Evolutionary conservation across 1,140 invertebrate genomes (phyloP), one percentile per base, ranked within the genome.

Genomic region (Metopolophium dirhodum): DNA sequence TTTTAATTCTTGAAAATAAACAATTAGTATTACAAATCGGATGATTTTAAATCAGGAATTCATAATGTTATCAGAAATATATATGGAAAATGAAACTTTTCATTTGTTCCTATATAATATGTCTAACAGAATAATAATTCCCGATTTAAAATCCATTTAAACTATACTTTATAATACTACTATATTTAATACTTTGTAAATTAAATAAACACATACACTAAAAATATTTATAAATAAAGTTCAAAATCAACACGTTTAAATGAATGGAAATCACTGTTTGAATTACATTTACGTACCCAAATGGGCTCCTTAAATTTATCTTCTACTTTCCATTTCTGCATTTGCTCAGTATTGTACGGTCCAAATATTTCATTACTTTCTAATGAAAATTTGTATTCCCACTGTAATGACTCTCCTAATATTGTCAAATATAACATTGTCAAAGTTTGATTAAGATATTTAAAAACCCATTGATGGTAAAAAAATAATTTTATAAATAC

Each of bases 211-310:
- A 91, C 92, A 77, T 86, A 93, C 26, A 49, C 18, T 68, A 41
- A 49, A 94, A 47, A 61, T 91, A 82, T 91, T 95, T 95, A 97
- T 94, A 97, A 95, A 95, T 98, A 98, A 82, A 99, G 96, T 95
- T 99, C 98, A 96, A 99, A 99, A 95, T 99, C 98, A 94, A 99
- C 98, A 95, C 98, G 96, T 94, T 97, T 97, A 4, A 98, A 98
- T 93, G 96, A 97, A 95, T 99, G 99, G 96, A 99, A 99, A 94
- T 97, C 96, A 94, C 96, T 96, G 91, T 96, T 95, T 94, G 97
- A 96, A 1, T 97, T 97, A 94, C 96, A 96, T 96, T 98, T 98
- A 92, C 98, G 95, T 1, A 98, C 98, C 96, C 97, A 98, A 2
- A 98, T 98, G 14, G 98, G 98, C 94, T 96, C 96, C 95, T 98